phyloP scores from a whole-genome alignment of 1,140 invertebrate genomes.

The Ephestia elutella region DNA sequence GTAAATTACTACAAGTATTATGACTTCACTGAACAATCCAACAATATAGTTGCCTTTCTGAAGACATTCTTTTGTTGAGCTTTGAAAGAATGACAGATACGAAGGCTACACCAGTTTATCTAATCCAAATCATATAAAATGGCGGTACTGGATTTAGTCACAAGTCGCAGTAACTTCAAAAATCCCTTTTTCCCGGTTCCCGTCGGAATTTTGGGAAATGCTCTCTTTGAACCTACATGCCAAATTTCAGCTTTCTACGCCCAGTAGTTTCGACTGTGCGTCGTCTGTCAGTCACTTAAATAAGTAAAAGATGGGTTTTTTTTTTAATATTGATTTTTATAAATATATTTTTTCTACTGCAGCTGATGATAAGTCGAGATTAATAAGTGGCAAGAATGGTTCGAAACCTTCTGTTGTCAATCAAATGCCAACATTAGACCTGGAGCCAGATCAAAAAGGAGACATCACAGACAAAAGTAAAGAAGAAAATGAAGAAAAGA shows the following conservation, averaged over 20 bases:
- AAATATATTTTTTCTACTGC: conserved; percentile 20
- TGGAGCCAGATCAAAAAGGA: conserved; percentile 51
- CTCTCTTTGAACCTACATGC: too few species aligned
- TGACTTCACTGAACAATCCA: conserved; percentile 42
- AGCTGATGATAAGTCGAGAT: conserved; percentile 56
- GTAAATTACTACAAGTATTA: conserved; percentile 28
- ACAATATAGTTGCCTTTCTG: conserved; percentile 45
- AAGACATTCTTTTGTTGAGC: conserved; percentile 63
- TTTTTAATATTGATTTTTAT: too few species aligned
- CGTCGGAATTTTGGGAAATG: too few species aligned
- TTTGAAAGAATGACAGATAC: conserved; percentile 62
- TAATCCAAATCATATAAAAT: too few species aligned
- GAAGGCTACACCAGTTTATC: conserved; percentile 40
- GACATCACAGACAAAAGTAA: conserved; percentile 24
- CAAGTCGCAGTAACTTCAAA: too few species aligned
- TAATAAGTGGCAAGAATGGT: conserved; percentile 50
- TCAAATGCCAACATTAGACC: conserved; percentile 57
- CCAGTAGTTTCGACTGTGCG: too few species aligned
- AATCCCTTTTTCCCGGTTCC: too few species aligned
- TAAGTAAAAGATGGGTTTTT: too few species aligned
- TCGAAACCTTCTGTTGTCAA: conserved; percentile 33
- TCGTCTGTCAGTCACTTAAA: too few species aligned
- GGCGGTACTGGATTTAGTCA: too few species aligned
- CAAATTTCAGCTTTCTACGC: too few species aligned
- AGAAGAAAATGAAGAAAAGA: conserved; percentile 29